Evolutionary conservation across 1,140 invertebrate species (phyloP), one percentile per base, ranked within the genome.

Genomic region (Drosophila mojavensis): DNA sequence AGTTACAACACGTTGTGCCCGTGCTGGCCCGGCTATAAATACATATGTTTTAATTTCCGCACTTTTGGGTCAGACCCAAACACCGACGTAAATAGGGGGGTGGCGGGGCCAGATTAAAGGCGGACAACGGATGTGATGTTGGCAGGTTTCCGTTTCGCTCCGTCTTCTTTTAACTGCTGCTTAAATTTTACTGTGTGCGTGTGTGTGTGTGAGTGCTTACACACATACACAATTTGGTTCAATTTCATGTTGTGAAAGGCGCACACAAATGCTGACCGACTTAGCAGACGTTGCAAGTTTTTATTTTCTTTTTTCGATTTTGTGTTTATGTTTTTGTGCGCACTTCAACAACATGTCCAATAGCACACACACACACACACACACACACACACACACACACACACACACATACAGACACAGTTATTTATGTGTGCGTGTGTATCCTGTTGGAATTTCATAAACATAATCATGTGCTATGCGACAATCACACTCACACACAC

Each of bases 11-110:
- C 48, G 50, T 60, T 67, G 41, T 69, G 51, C 71, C 78, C 84
- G 77, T 86, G 83, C 3, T 24, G 20, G 20, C 20, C 82, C 67
- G 64, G 84, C 84, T 76, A 89, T 89, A 89, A 89, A 89, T 89
- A 89, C 84, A 89, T 89, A 89, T 89, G 84, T 89, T 89, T 89
- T 89, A 89, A 89, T 89, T 89, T 89, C 84, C 84, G 84, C 84
- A 89, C 70, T 89, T 89, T 89, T 89, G 85, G 84, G 84, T 90
- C 80, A 84, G 83, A 73, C 61, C 55, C 41, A 48, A 39, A 67
- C 43, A 20, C 62, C 41, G 39, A n/a, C 11, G 11, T 75, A 79
- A 80, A 77, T 71, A 15, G 65, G 60, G 76, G 72, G 36, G 1
- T 10, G 36, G 4, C 10, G 36, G 36, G 36, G 43, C 63, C 77